phyloP scores from a whole-genome alignment of 1,140 invertebrate genomes.

The Alviniconcha marisindica region DNA sequence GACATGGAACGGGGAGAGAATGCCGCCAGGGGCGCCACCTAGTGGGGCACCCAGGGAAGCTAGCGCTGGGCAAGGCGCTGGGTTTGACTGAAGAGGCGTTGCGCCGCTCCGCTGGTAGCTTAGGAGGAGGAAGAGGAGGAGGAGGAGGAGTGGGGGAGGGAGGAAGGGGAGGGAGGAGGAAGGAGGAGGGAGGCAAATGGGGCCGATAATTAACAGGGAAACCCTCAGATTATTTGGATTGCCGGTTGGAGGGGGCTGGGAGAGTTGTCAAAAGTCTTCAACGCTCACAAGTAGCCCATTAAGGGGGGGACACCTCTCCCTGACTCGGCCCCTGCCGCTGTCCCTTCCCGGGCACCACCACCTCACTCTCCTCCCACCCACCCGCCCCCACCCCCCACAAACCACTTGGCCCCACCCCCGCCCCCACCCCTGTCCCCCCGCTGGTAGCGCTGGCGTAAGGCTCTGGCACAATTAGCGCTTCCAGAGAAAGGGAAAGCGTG shows the following conservation, averaged over 20 bases:
- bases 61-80: too few relatives aligned
- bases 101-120: too few relatives aligned
- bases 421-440: neutral
- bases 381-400: neutral
- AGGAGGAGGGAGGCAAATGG: neutral
- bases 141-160: neutral
- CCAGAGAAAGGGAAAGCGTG: neutral
- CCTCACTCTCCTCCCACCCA: neutral
- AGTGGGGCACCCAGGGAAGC: too few relatives aligned
- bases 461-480: slow-evolving; percentile 1
- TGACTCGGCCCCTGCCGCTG: neutral
- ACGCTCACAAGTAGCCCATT: slow-evolving; percentile 27
- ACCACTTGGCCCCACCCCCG: neutral
- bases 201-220: slow-evolving; percentile 37
- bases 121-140: neutral
- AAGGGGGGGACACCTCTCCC: neutral
- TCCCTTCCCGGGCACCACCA: neutral
- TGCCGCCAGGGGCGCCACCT: too few relatives aligned
- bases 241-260: slow-evolving; percentile 20
- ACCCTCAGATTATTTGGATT: slow-evolving; percentile 36
- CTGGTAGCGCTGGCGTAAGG: slow-evolving; percentile 14
- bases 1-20: too few relatives aligned
- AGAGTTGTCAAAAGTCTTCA: slow-evolving; percentile 33
- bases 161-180: neutral
- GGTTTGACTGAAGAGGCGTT: too few relatives aligned